Percentiles rank a stretch among this genome's conserved stretches.
phyloP scores from a whole-genome alignment of 2,888 invertebrate species.

The Amiota minor region DNA sequence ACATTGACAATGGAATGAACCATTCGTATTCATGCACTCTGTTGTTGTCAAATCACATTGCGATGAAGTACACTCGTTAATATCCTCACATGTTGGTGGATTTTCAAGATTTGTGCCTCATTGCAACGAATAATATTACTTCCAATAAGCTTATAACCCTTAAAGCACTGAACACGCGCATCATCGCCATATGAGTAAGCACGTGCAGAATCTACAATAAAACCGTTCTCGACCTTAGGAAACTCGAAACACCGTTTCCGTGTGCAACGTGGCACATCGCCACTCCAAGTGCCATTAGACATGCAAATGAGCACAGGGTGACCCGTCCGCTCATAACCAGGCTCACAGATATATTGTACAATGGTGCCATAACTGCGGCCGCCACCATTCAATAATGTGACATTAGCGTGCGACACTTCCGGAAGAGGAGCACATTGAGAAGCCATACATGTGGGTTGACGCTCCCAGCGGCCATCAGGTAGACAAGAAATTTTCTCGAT shows the following conservation, averaged over 20 bases:
- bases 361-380: slow-evolving; percentile 95
- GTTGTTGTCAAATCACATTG: slow-evolving; percentile 93
- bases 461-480: slow-evolving; percentile 93
- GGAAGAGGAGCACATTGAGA: slow-evolving; percentile 91
- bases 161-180: slow-evolving; percentile 91
- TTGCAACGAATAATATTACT: slow-evolving; percentile 89
- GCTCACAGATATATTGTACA: slow-evolving; percentile 92
- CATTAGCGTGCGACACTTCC: slow-evolving; percentile 90
- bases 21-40: slow-evolving; percentile 90
- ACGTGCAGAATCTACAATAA: slow-evolving; percentile 84
- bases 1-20: slow-evolving; percentile 92
- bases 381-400: slow-evolving; percentile 89
- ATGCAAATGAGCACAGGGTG: slow-evolving; percentile 93
- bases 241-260: slow-evolving; percentile 77
- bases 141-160: slow-evolving; percentile 90
- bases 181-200: slow-evolving; percentile 91
- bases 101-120: slow-evolving; percentile 85
- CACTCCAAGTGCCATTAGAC: slow-evolving; percentile 97
- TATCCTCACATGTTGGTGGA: slow-evolving; percentile 91
- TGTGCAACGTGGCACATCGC: slow-evolving; percentile 89
- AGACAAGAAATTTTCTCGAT: slow-evolving; percentile 92
- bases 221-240: slow-evolving; percentile 90
- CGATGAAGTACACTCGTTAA: slow-evolving; percentile 90
- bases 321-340: slow-evolving; percentile 90
- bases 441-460: slow-evolving; percentile 91